Conservation (phyloP, 2,888 invertebrate genomes). For the Polymixis lichenea region DNA sequence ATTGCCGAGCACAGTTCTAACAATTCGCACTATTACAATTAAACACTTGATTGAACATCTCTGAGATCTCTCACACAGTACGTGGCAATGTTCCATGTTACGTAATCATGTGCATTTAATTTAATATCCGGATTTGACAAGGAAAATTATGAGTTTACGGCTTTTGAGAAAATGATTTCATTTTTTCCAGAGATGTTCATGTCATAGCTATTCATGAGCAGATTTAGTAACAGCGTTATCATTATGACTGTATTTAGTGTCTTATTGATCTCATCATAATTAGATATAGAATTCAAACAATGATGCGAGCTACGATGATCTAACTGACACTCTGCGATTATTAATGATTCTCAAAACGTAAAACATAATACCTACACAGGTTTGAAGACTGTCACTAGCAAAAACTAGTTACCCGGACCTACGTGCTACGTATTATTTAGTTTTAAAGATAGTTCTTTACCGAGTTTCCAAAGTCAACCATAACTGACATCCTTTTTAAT, state of each 20-base stretch:
- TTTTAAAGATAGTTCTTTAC: background rate
- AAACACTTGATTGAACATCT: slow-evolving; percentile 54
- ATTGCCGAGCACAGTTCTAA: slow-evolving; percentile 42
- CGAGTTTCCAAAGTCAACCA: background rate
- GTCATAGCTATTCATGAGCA: slow-evolving; percentile 8
- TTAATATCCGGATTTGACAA: slow-evolving; percentile 13
- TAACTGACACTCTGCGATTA: background rate
- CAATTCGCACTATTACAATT: slow-evolving; percentile 48
- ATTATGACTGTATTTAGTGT: slow-evolving; percentile 7
- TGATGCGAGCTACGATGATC: background rate
- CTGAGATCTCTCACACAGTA: slow-evolving; percentile 27
- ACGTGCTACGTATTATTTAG: background rate
- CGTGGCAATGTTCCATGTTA: slow-evolving; percentile 43
- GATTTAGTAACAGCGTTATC: slow-evolving; percentile 5
- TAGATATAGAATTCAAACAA: background rate
- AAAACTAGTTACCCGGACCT: background rate
- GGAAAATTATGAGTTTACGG: slow-evolving; percentile 26
- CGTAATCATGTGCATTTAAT: slow-evolving; percentile 37
- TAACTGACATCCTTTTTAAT: background rate
- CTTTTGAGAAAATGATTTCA: slow-evolving; percentile 45
- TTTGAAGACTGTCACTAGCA: background rate
- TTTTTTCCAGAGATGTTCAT: slow-evolving; percentile 40
- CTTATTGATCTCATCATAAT: slow-evolving; percentile 5
- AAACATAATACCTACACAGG: background rate
- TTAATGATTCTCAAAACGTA: background rate